Evolutionary conservation across 2,888 invertebrate genomes (phyloP), one percentile per base, ranked within the genome.

Genomic region (Himalopsyche japonica): DNA sequence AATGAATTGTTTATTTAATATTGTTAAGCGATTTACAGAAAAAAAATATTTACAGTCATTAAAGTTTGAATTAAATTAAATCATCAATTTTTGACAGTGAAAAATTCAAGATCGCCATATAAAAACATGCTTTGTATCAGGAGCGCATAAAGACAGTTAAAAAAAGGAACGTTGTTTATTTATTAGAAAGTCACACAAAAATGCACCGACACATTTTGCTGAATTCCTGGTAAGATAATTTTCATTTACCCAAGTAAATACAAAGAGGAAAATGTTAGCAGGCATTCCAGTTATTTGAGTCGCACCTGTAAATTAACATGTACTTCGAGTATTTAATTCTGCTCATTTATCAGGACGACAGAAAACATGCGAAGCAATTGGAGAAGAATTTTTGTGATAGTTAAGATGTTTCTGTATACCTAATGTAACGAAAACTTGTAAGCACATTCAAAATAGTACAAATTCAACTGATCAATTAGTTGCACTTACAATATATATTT

Each of bases 231-330:
- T 70, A 27, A 24, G 70, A 70, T 70, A 70, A 70, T 70, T 70
- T 70, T 70, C 70, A 70, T 20, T 70, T 70, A 70, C 70, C 24
- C 57, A 10, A 57, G 57, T 20, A 57, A n/a, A 20, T 57, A 57
- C n/a, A 70, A 24, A 70, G 70, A 3, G 15, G 70, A 70, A 30
- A 70, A 70, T 70, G 70, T 27, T 70, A 12, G 70, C 70, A 6
- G 80, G 57, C 32, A 80, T 57, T 80, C 57, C 64, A 32, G 80
- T 18, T 32, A 80, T 30, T 12, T 30, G 27, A 70, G 8, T 70
- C 70, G 70, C 70, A 70, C 70, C 70, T 70, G 70, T 70, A 70
- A 70, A 70, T 70, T 70, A 70, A 70, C 70, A 70, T 70, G 70
- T 70, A 12, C 70, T 27, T 30, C 27, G 8, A 10, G 70, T 27